phyloP scores from a whole-genome alignment of 2,888 invertebrate species.

The Chrysolina oricalcia region DNA sequence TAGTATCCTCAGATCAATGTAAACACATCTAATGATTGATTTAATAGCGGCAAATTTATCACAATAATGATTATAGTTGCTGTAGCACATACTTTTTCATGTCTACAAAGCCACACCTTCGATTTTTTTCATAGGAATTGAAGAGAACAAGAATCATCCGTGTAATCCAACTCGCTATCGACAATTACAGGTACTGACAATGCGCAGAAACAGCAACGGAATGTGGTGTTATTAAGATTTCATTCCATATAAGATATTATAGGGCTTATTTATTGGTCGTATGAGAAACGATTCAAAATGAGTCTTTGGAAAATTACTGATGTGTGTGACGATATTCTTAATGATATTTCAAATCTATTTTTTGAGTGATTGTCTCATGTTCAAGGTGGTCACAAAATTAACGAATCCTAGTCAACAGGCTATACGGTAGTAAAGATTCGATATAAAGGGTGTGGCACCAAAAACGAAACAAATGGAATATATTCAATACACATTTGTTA shows the following conservation, averaged over 20 bases:
- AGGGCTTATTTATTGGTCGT: constrained; percentile 15
- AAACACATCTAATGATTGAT: constrained; percentile 4
- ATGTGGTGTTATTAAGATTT: constrained; percentile 24
- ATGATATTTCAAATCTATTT: too few relatives aligned
- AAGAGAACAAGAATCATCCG: not conserved
- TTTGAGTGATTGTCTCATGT: too few relatives aligned
- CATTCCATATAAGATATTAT: constrained; percentile 7
- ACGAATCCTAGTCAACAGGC: too few relatives aligned
- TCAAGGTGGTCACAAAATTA: too few relatives aligned
- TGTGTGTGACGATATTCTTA: not conserved
- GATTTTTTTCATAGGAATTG: constrained; percentile 1
- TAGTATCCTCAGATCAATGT: not conserved
- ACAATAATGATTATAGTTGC: constrained; percentile 15
- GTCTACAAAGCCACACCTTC: constrained; percentile 7
- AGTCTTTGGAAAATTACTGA: not conserved
- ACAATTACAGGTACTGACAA: constrained; percentile 11
- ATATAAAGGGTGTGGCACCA: too few relatives aligned
- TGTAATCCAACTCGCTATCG: not conserved
- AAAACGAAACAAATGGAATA: too few relatives aligned
- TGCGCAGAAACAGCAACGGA: not conserved
- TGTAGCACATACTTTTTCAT: constrained; percentile 7
- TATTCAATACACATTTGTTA: too few relatives aligned
- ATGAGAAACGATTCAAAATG: constrained; percentile 15
- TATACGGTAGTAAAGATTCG: too few relatives aligned
- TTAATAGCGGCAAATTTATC: not conserved